Evolutionary conservation across 2,888 invertebrate species (phyloP), one percentile per base, ranked within the genome.

Genomic region (Zonitis immaculata): DNA sequence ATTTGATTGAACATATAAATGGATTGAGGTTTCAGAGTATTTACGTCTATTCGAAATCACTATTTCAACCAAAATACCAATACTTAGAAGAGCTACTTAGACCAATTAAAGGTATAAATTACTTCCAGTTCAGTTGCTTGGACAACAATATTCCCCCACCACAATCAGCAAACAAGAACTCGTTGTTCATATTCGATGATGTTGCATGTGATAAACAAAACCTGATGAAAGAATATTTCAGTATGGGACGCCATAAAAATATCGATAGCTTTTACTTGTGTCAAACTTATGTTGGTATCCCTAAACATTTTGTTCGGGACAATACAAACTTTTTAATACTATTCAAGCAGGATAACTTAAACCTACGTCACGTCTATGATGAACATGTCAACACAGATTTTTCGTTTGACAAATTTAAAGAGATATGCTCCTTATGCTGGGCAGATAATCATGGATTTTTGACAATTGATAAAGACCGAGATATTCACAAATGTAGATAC

Each of bases 121-220:
- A 61, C 56, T 58, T 54, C 44, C 30, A 52, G 43, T 52, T 57
- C 51, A 20, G n/a, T 9, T 27, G 46, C n/a, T 9, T 20, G 12
- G 55, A 57, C 28, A 57, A 59, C 14, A 56, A 63, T 26, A 52
- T 63, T 6, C 32, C 56, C 20, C n/a, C 51, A 12, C 54, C 63
- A 6, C 6, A 59, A 9, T 53, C 63, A 26, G 65, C 67, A 3
- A 60, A 60, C 59, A 32, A 51, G 47, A 62, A 67, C 57, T 69
- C 69, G 14, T 60, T 73, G 8, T 62, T 73, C 49, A 70, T 73
- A 47, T 73, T 73, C 54, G 70, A 73, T 60, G 71, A 73, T 64
- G 66, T 72, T 16, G 62, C 65, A 16, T 70, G 67, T 44, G 68
- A 66, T 25, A 66, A 66, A 42, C 65, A 68, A 51, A 55, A 62